A percentile compares a stretch with the other conserved stretches of the same genome.
These are phyloP conservation scores for Conchocele bisecta DNA, from an alignment of 2,888 invertebrate genomes.

Conservation along the genomic window DNA sequence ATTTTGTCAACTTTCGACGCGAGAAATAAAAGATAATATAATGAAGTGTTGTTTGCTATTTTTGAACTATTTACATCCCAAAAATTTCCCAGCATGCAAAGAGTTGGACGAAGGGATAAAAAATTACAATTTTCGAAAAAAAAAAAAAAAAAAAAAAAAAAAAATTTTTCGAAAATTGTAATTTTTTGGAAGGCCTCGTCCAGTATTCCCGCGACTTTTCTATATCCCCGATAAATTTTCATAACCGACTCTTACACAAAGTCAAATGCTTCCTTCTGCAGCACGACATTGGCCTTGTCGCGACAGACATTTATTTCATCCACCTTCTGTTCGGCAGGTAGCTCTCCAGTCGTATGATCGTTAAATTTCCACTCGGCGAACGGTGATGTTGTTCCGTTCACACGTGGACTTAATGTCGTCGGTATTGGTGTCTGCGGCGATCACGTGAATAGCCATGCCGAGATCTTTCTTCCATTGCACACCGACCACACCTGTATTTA, in stretches of 20 bases:
- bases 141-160: no score
- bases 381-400: constrained; percentile 56
- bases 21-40: no score
- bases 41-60: no score
- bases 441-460: constrained; percentile 62
- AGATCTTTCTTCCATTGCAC: constrained; percentile 72
- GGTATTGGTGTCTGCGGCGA: constrained; percentile 55
- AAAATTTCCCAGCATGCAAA: no score
- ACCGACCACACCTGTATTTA: constrained; percentile 64
- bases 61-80: no score
- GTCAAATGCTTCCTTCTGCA: constrained; percentile 72
- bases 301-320: constrained; percentile 62
- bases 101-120: no score
- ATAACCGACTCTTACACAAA: constrained; percentile 69
- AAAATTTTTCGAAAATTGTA: no score
- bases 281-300: constrained; percentile 60
- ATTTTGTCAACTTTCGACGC: no score
- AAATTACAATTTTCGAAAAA: no score
- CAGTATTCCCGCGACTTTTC: no score
- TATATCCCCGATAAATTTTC: no score
- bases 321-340: constrained; percentile 48
- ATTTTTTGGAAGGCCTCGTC: no score
- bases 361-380: constrained; percentile 51
- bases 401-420: constrained; percentile 51
- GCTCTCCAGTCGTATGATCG: constrained; percentile 56